Evolutionary conservation across 2,888 invertebrate species (phyloP).

Genomic region (Noctua comes): DNA sequence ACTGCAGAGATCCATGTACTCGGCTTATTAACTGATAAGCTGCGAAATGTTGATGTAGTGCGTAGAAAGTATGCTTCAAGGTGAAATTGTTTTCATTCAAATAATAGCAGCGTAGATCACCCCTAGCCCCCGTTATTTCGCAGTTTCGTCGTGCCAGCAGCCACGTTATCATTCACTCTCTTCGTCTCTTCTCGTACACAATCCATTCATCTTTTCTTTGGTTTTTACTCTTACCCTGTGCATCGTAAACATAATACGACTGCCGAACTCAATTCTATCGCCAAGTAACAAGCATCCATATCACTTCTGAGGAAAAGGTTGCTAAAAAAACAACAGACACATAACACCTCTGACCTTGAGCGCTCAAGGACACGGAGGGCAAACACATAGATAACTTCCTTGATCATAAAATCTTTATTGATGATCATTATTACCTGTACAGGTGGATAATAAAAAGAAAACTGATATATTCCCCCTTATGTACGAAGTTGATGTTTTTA

Average conservation of each 20-base stretch:
- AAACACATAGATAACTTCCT: constrained; percentile 15
- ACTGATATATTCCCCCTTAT: constrained; percentile 4
- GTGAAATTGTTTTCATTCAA: neutral
- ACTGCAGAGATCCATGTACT: constrained; percentile 25
- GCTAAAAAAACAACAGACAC: neutral
- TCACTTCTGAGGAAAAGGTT: neutral
- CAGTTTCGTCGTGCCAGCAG: neutral
- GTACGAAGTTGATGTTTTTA: neutral
- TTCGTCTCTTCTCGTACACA: neutral
- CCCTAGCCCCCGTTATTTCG: neutral
- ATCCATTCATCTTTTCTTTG: neutral
- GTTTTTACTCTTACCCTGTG: neutral
- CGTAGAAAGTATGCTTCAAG: constrained; percentile 24
- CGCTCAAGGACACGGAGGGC: constrained; percentile 12
- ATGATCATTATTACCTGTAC: constrained; percentile 10
- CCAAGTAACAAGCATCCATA: neutral
- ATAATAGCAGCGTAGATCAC: too few species aligned
- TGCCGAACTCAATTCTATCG: neutral
- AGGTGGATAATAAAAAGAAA: constrained; percentile 12
- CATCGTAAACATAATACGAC: neutral
- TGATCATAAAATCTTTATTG: constrained; percentile 25
- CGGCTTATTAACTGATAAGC: constrained; percentile 59
- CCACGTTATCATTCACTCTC: neutral
- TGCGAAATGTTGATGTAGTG: constrained; percentile 38
- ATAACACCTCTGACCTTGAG: neutral